Conservation (phyloP, 1,140 invertebrate species). For the Anagrus nilaparvatae region DNA sequence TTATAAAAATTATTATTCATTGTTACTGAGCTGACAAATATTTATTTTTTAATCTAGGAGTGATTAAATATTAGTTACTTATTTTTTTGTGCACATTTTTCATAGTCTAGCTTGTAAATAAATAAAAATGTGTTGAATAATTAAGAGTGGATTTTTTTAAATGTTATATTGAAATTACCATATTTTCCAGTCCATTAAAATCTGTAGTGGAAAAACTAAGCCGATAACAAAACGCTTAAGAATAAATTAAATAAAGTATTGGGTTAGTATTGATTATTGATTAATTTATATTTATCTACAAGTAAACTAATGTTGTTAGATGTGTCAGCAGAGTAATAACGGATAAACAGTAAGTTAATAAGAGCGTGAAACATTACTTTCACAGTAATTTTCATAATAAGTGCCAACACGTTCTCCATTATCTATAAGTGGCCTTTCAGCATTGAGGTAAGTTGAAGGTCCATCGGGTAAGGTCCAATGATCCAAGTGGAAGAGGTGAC, state of each 20-base stretch:
- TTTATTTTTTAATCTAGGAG: neutral
- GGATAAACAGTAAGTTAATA: neutral
- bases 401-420: conserved; percentile 79
- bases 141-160: no score
- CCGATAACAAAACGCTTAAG: neutral
- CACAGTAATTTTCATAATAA: conserved; percentile 84
- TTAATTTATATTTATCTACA: neutral
- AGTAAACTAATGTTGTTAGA: no score
- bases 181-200: no score
- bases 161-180: no score
- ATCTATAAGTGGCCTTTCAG: conserved; percentile 80
- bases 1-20: no score
- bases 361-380: conserved; percentile 44
- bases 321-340: no score
- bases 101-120: no score
- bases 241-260: neutral
- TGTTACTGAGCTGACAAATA: no score
- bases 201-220: no score
- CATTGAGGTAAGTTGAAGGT: conserved; percentile 78
- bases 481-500: conserved; percentile 84
- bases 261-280: neutral
- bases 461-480: conserved; percentile 86
- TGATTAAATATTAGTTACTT: no score
- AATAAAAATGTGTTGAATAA: no score
- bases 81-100: no score